These are phyloP conservation scores for Sepiola atlantica DNA, from an alignment of 2,888 invertebrate genomes.

Conservation along the genomic window DNA sequence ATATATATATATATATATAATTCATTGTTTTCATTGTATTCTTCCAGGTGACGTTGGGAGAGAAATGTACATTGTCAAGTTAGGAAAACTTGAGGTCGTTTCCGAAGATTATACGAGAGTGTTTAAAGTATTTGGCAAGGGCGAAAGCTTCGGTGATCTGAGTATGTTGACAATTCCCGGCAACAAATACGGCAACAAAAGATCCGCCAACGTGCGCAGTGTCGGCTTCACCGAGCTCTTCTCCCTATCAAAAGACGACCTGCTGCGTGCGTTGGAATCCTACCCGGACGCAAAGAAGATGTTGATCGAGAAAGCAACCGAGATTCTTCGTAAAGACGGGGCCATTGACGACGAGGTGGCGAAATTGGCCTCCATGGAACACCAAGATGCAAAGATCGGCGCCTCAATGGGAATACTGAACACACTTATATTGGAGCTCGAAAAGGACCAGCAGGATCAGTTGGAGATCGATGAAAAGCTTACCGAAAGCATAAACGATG, in stretches of 20 bases:
- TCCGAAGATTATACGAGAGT: slow-evolving; percentile 67
- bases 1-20: background rate
- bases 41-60: slow-evolving; percentile 90
- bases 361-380: slow-evolving; percentile 36
- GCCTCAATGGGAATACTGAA: background rate
- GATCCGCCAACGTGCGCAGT: slow-evolving; percentile 94
- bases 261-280: slow-evolving; percentile 87
- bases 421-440: background rate
- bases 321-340: slow-evolving; percentile 75
- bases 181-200: slow-evolving; percentile 82
- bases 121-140: slow-evolving; percentile 74
- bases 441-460: background rate
- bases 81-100: slow-evolving; percentile 67
- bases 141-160: slow-evolving; percentile 75
- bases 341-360: slow-evolving; percentile 76
- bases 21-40: background rate
- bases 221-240: slow-evolving; percentile 86
- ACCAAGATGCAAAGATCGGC: background rate
- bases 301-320: slow-evolving; percentile 77
- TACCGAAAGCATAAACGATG: background rate
- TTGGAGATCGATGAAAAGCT: background rate
- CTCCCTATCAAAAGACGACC: slow-evolving; percentile 89
- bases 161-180: slow-evolving; percentile 74
- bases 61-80: slow-evolving; percentile 78
- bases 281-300: slow-evolving; percentile 76